Base-by-base conservation (phyloP, 2,113 vertebrate genomes). In the Choloepus hoffmanni region DNA sequence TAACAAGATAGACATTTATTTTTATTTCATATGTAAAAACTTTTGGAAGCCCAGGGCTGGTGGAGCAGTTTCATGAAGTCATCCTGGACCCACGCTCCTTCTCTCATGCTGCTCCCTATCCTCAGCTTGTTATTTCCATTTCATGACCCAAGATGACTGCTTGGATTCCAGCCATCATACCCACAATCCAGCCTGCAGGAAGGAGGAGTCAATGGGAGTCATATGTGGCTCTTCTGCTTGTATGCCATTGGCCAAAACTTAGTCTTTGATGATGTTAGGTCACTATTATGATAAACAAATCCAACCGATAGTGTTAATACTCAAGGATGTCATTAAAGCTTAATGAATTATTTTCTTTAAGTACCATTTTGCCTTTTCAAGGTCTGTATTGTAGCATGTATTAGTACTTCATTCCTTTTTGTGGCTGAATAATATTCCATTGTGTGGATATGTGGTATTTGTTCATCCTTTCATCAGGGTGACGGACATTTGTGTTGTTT, bases 331-430 rank as follows among this genome's bases (percentile, higher is more conserved):
- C 24, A 85, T 70, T 24, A 92, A 53, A 33, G 55, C 18, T 58
- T 33, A 65, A 58, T 40, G 58, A 72, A 50, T 70, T 74, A 70
- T 30, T 40, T 18, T 86, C n/a, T 76, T 30, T 26, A 40, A 82
- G 19, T 48, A 50, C 24, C 8, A 23, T 86, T 82, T 58, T 72
- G n/a, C 26, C 70, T 90, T 83, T 95, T 87, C 60, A 90, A 90
- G 36, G 13, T 50, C 9, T 13, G 8, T 50, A 13, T 50, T 50
- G 50, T 50, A 50, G 50, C 50, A 13, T 50, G 50, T 50, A 50
- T 50, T 50, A 50, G 50, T 50, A 50, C 50, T 50, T 50, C 50
- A 50, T 50, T 50, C n/a, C 13, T 12, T 50, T 50, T 50, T 50
- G 50, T 13, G 13, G 50, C 50, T 50, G 50, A 50, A 13, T 50